Evolutionary conservation across 2,797 vertebrate species (phyloP).

Genomic region (Poecile montanus): DNA sequence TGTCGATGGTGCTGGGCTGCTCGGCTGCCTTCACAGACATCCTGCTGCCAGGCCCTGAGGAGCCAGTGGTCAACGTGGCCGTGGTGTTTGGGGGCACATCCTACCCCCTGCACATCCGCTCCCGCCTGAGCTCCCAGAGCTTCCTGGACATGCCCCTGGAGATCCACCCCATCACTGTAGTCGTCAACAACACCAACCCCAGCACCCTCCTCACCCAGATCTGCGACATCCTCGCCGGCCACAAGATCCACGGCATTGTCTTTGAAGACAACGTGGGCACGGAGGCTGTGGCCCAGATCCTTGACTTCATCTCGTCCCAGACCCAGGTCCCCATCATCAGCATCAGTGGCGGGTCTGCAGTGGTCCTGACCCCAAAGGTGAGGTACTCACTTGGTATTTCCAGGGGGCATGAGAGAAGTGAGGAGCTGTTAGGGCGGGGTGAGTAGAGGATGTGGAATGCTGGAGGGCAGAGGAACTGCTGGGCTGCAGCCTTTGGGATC

Average conservation of each 20-base stretch:
- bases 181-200: slow-evolving; percentile 94
- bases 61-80: slow-evolving; percentile 89
- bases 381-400: slow-evolving; percentile 8
- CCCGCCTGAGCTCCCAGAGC: slow-evolving; percentile 89
- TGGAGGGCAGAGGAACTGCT: background rate
- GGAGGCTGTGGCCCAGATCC: slow-evolving; percentile 94
- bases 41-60: slow-evolving; percentile 60
- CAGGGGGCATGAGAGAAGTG: background rate
- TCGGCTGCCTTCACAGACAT: slow-evolving; percentile 73
- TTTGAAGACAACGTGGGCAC: slow-evolving; percentile 96
- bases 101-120: slow-evolving; percentile 86
- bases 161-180: slow-evolving; percentile 91
- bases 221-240: slow-evolving; percentile 88
- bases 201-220: slow-evolving; percentile 92
- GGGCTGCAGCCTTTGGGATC: background rate
- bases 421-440: background rate
- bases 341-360: slow-evolving; percentile 93
- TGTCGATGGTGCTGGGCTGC: slow-evolving; percentile 74
- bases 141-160: slow-evolving; percentile 95
- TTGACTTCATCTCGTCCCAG: slow-evolving; percentile 95
- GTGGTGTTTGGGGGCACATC: slow-evolving; percentile 92
- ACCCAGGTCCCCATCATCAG: slow-evolving; percentile 93
- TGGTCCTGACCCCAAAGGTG: slow-evolving; percentile 95
- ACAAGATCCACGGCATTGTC: slow-evolving; percentile 90
- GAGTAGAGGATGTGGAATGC: background rate